Conservation (phyloP, 2,113 vertebrate species). For the Neotragus moschatus region DNA sequence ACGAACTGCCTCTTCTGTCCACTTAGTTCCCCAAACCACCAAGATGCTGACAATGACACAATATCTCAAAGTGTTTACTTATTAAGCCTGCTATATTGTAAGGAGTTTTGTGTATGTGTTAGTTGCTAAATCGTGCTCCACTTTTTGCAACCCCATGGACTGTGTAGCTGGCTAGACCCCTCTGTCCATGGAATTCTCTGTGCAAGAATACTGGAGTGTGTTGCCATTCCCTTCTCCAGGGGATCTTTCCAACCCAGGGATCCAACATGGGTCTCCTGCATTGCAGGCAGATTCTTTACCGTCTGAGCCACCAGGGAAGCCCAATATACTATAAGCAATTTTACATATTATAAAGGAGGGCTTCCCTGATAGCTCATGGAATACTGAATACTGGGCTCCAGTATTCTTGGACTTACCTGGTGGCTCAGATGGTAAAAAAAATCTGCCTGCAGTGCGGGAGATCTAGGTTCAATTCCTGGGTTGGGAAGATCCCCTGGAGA, state of each 20-base stretch:
- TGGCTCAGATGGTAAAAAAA: neutral
- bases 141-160: neutral
- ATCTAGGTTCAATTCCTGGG: accelerated
- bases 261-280: accelerated
- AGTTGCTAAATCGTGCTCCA: neutral
- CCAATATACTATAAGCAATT: neutral
- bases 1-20: neutral
- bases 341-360: neutral
- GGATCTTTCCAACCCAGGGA: neutral
- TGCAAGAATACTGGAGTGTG: neutral
- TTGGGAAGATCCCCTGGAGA: neutral
- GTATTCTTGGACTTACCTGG: neutral
- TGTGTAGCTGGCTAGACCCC: neutral
- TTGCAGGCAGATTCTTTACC: neutral
- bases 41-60: neutral
- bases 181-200: neutral
- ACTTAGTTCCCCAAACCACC: neutral
- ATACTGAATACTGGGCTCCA: neutral
- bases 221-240: neutral
- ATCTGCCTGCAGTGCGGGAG: neutral
- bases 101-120: neutral
- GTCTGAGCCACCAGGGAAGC: neutral
- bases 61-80: neutral
- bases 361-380: neutral
- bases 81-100: neutral